A percentile compares a stretch with the other conserved stretches of the same genome.
Evolutionary conservation across 2,797 vertebrate genomes (phyloP).

Genomic region (Salmo trutta): DNA sequence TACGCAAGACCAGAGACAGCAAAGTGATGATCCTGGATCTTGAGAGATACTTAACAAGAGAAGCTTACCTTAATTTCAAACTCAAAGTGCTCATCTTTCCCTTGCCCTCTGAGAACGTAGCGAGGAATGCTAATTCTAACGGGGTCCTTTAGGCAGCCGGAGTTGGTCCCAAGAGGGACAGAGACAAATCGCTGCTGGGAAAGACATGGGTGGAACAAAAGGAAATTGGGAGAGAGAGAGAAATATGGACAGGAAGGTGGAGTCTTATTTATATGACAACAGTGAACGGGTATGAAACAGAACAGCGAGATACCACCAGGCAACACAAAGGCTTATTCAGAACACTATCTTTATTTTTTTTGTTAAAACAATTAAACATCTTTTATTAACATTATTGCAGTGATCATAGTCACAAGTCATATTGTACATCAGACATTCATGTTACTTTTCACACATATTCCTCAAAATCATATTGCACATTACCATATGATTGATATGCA

Average conservation of each 20-base stretch:
- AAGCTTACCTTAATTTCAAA: slow-evolving; percentile 95
- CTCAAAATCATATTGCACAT: background rate
- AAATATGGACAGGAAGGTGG: slow-evolving; percentile 6
- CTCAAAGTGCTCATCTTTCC: slow-evolving; percentile 96
- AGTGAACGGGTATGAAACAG: background rate
- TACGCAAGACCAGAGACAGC: background rate
- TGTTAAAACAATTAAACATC: background rate
- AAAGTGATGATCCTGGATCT: background rate
- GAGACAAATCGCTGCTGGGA: slow-evolving; percentile 59
- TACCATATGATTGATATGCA: background rate
- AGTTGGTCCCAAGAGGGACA: slow-evolving; percentile 38
- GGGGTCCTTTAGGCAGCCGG: slow-evolving; percentile 79
- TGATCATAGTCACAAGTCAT: background rate
- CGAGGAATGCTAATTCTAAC: slow-evolving; percentile 91
- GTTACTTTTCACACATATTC: background rate
- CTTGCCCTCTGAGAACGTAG: slow-evolving; percentile 92
- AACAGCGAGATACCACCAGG: background rate
- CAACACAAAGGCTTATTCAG: background rate
- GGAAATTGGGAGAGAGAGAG: slow-evolving; percentile 3
- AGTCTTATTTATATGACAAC: background rate
- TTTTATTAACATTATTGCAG: background rate
- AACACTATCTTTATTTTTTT: background rate
- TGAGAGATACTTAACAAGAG: background rate
- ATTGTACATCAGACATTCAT: background rate
- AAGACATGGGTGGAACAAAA: slow-evolving; percentile 5